Evolutionary conservation across 2,888 invertebrate species (phyloP), one percentile per base, ranked within the genome.

Genomic region (Nomada goodeniana): DNA sequence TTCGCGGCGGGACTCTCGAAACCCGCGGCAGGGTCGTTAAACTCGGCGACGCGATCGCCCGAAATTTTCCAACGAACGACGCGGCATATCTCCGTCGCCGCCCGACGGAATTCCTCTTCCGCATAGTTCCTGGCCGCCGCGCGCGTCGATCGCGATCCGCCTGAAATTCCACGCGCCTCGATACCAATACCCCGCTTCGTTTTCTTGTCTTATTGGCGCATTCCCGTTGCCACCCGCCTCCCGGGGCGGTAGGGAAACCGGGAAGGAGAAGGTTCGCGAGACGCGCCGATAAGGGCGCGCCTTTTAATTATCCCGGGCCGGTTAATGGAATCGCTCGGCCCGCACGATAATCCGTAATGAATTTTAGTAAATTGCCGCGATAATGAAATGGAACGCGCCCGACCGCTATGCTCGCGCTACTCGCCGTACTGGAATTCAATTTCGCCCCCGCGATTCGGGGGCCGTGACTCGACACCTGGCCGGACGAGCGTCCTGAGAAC

Each of bases 1-100:
- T 57, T 20, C 57, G 23, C 11, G 13, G 23, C 3, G 13, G 4
- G 3, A 57, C 3, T 5, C 20, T 5, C 20, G 23, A 23, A 57
- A 13, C 20, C 15, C n/a, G 52, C 1, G 13, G n/a, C 52, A 52
- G 52, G 52, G 52, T 53, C 18, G 52, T 36, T 36, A 36, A 36
- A 36, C 36, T 36, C 36, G 1, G 7, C 36, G 36, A 0, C 7
- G 42, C 23, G 57, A 20, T 42, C 44, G 23, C 80, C 82, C 85
- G 88, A 88, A 86, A 86, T 86, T 87, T 88, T 83, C 87, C 87
- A 88, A 88, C 87, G 88, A 89, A n/a, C n/a, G n/a, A n/a, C n/a
- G n/a, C n/a, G n/a, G n/a, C n/a, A n/a, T n/a, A n/a, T n/a, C n/a
- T n/a, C n/a, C 67, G 63, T 63, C 69, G 67, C 76, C 75, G 69